Base-by-base conservation (phyloP, 2,113 vertebrate species). In the Mus spicilegus region DNA sequence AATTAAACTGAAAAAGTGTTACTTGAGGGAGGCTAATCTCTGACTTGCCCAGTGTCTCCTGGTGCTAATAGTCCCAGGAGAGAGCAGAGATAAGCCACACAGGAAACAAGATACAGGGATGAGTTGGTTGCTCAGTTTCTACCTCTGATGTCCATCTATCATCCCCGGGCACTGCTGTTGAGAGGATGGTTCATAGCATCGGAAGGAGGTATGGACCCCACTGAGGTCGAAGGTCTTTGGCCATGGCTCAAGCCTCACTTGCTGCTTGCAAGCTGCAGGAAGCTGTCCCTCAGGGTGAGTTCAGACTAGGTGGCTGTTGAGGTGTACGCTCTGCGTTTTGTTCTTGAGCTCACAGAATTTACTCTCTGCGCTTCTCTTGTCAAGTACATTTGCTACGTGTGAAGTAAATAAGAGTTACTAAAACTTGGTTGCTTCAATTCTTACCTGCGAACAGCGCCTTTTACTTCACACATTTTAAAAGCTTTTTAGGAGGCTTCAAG, bases 321-420 rank as follows among this genome's bases (percentile, higher is more conserved):
- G 77, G 69, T 90, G 65, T 87, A 7, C 86, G 22, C 91, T 54
- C 78, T 78, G 69, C 95, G 85, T 87, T 88, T 88, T 80, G 78
- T 89, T 95, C n/a, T 26, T 87, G 26, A 85, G 10, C 58, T 96
- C 80, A 91, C 87, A 91, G 73, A 46, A 96, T 97, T 92, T 93
- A 80, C 49, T 89, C 84, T 93, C 22, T 93, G 14, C 80, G 88
- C 75, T 78, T 81, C 75, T 90, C 85, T 96, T 90, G 49, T 90
- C 80, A 78, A 89, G 88, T 58, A 78, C 36, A 0, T 90, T 93
- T 96, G 78, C 84, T 85, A 16, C 0, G 8, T 93, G 81, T 24
- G 42, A 81, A 82, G 69, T 84, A 89, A 93, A 72, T 92, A 95
- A 89, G 94, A 78, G 63, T 81, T 92, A 58, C 90, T 93, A 72